phyloP scores from a whole-genome alignment of 2,113 vertebrate species.

The Psammodynastes pulverulentus region DNA sequence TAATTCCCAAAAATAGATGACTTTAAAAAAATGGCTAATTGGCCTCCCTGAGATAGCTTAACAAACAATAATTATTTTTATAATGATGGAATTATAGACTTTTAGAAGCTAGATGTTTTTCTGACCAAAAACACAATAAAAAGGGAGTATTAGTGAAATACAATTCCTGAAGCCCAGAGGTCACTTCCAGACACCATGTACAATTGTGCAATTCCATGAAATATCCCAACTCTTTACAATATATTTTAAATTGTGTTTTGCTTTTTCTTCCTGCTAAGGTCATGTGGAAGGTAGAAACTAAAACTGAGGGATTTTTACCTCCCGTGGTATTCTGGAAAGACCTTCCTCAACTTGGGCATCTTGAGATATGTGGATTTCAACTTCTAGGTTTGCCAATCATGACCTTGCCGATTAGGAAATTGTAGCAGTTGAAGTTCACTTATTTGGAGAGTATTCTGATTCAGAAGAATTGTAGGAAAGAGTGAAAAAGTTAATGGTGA shows the following conservation, averaged over 20 bases:
- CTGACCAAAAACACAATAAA: not conserved
- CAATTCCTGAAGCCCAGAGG: not conserved
- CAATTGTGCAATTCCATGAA: not conserved
- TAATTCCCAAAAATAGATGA: not conserved
- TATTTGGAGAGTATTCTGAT: not conserved
- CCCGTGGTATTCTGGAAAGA: not conserved
- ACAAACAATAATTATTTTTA: not conserved
- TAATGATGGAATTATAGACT: not conserved
- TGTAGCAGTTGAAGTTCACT: not conserved
- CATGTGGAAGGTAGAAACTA: not conserved
- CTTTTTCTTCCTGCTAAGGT: not conserved
- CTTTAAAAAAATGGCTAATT: not conserved
- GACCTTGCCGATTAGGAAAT: not conserved
- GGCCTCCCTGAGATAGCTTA: not conserved
- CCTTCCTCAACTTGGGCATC: not conserved
- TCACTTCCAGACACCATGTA: not conserved
- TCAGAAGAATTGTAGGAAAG: not conserved
- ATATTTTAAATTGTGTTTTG: not conserved
- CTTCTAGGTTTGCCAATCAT: not conserved
- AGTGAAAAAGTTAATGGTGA: not conserved
- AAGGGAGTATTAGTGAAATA: not conserved
- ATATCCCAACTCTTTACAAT: not conserved
- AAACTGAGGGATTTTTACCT: not conserved
- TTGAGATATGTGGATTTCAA: not conserved
- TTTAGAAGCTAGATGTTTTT: not conserved